Conservation (phyloP, 2,113 vertebrate genomes). For the Pterophyllum scalare region DNA sequence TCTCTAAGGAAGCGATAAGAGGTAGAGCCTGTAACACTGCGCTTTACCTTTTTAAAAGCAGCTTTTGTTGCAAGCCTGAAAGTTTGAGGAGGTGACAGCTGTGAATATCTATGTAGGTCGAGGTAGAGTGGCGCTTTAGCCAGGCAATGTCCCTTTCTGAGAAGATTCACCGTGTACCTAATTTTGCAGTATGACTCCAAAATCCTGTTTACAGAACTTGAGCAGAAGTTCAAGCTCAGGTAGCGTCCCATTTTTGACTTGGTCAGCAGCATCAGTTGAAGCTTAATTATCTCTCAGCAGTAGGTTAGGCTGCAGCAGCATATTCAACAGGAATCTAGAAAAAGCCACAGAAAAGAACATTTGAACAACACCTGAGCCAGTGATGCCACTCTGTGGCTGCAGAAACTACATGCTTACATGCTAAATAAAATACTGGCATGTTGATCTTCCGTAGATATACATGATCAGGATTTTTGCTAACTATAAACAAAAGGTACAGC, state of each 20-base stretch:
- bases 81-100: conserved; percentile 2
- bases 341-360: conserved; percentile 9
- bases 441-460: background rate
- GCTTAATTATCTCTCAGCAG: background rate
- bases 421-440: background rate
- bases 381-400: background rate
- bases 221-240: conserved; percentile 49
- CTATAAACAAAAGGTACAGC: background rate
- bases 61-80: conserved; percentile 15
- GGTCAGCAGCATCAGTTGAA: background rate
- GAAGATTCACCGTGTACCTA: conserved; percentile 57
- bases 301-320: background rate
- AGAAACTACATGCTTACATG: background rate
- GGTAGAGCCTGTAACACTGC: background rate
- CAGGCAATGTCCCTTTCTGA: conserved; percentile 43
- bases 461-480: background rate
- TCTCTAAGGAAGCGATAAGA: background rate
- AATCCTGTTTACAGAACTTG: conserved; percentile 37
- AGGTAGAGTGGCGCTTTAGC: conserved; percentile 8
- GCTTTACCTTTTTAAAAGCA: conserved; percentile 15
- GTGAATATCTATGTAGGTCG: conserved; percentile 29
- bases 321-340: conserved; percentile 35
- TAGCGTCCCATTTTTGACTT: conserved; percentile 55
- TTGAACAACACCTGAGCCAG: background rate
- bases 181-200: conserved; percentile 57